Evolutionary conservation across 2,888 invertebrate species (phyloP), one percentile per base, ranked within the genome.

Genomic region (Cepaea hortensis): DNA sequence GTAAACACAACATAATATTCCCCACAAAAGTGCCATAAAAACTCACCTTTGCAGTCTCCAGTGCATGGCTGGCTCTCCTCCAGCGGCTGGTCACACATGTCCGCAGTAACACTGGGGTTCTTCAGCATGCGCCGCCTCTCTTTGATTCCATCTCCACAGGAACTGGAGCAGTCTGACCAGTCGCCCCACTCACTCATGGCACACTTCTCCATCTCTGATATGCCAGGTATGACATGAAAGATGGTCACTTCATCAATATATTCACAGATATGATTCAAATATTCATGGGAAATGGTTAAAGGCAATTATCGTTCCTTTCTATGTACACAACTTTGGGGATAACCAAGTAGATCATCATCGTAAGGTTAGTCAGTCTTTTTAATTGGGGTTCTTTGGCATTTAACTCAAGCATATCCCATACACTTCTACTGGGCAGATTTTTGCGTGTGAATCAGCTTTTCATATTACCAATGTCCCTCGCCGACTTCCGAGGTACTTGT

Each of bases 121-220:
- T 91, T 90, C 80, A 93, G 90, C 85, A 89, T 90, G 20, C 94
- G 90, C 23, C 96, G 96, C 0, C 97, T 95, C 15, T 96, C 96
- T 86, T 97, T 96, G 0, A 96, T 96, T 88, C 96, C 96, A 6
- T 92, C 91, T 1, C 95, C 95, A 90, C 95, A 95, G 3, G 94
- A 93, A 13, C 94, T 95, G 50, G 94, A 94, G 89, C 95, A 95
- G 7, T 94, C 93, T 0, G 94, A 93, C 95, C 95, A 95, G 23
- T 94, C 94, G 3, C 94, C 92, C 95, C 95, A 95, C 3, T 93
- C 93, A 3, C 94, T 94, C 13, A 94, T 93, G 15, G 94, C 94
- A 91, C 97, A 97, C 93, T 96, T 94, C 90, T 92, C 92, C 91
- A 91, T 91, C 85, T 92, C 93, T 93, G 90, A 61, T 89, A 88